Percentiles rank a stretch among this genome's conserved stretches.
phyloP scores from a whole-genome alignment of 2,888 invertebrate genomes.

The Argyra leucocephala region DNA sequence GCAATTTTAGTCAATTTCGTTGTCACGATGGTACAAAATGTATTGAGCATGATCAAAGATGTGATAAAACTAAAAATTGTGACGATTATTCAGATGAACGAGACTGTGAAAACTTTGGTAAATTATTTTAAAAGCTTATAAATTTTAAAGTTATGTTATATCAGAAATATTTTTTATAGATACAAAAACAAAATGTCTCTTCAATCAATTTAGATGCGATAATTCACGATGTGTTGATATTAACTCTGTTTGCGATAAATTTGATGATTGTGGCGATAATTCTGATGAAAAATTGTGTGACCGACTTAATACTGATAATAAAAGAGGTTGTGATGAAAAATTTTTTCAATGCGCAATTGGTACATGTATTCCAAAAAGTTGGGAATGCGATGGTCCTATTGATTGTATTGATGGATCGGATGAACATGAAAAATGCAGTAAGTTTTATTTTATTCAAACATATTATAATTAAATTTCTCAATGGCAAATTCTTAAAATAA shows the following conservation, averaged over 20 bases:
- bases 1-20: conserved; percentile 44
- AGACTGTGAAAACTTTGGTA: conserved; percentile 44
- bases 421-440: conserved; percentile 53
- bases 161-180: conserved; percentile 23
- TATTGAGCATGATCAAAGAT: conserved; percentile 42
- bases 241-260: conserved; percentile 46
- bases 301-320: conserved; percentile 22
- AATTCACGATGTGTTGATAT: conserved; percentile 47
- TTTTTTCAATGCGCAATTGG: conserved; percentile 58
- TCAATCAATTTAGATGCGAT: conserved; percentile 45
- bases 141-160: background rate
- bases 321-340: conserved; percentile 38
- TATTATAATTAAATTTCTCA: background rate
- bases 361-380: conserved; percentile 56
- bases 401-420: conserved; percentile 71
- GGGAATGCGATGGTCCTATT: conserved; percentile 61
- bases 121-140: background rate
- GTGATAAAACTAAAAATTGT: conserved; percentile 49
- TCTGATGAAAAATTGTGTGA: conserved; percentile 49
- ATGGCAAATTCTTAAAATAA: too few species aligned
- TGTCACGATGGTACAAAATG: conserved; percentile 49
- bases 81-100: conserved; percentile 51
- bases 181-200: conserved; percentile 39
- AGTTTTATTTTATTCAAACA: conserved; percentile 20
- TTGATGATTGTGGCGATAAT: conserved; percentile 49